These are phyloP conservation scores for Acrossocheilus fasciatus DNA, from an alignment of 2,797 vertebrate genomes.

Conservation along the genomic window DNA sequence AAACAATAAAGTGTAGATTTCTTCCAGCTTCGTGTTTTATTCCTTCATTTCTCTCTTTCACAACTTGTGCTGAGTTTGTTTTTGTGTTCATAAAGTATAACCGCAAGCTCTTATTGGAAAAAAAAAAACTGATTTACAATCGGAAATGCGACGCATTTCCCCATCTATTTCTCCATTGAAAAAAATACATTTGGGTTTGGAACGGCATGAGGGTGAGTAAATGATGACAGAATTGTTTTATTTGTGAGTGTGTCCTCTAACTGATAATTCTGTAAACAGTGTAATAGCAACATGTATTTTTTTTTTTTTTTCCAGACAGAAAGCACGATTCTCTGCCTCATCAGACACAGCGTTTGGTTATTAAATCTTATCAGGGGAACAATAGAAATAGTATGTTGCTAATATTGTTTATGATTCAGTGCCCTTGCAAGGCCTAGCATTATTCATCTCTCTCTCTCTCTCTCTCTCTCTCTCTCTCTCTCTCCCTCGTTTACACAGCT, in stretches of 20 bases:
- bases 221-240: background rate
- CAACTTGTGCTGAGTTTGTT: background rate
- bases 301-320: background rate
- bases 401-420: conserved; percentile 39
- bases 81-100: background rate
- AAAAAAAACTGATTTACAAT: background rate
- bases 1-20: background rate
- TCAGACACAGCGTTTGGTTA: conserved; percentile 27
- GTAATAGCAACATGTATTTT: conserved; percentile 21
- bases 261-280: background rate
- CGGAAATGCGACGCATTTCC: background rate
- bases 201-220: background rate
- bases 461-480: conserved; percentile 6
- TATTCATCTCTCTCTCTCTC: conserved; percentile 20
- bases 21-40: background rate
- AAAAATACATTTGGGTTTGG: background rate
- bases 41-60: background rate
- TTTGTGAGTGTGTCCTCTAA: conserved; percentile 7
- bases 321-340: conserved; percentile 18
- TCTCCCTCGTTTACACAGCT: background rate
- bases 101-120: background rate
- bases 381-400: conserved; percentile 15
- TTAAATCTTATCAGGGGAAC: conserved; percentile 25
- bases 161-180: background rate
- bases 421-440: conserved; percentile 7